These are phyloP conservation scores for Geotrypetes seraphini DNA, from an alignment of 2,797 vertebrate genomes.

Conservation along the genomic window DNA sequence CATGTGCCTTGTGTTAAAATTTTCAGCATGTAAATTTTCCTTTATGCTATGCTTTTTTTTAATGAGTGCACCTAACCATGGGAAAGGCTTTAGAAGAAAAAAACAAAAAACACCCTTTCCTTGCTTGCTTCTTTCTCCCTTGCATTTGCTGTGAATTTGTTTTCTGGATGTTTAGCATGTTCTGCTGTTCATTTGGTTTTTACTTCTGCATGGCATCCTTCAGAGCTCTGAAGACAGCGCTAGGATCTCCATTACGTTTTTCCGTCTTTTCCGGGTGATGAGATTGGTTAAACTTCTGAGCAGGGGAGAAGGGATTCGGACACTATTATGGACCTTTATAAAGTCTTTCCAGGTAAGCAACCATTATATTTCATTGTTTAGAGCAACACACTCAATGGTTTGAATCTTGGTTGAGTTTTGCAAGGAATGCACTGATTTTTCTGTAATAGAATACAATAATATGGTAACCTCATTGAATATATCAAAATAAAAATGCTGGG, in stretches of 20 bases:
- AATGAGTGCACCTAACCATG: constrained; percentile 41
- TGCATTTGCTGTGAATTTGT: constrained; percentile 43
- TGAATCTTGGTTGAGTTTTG: too few species aligned
- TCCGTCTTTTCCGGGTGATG: constrained; percentile 97
- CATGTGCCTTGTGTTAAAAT: constrained; percentile 51
- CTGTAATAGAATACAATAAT: too few species aligned
- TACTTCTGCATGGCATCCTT: constrained; percentile 49
- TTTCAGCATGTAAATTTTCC: constrained; percentile 52
- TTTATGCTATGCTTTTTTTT: constrained; percentile 50
- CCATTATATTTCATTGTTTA: too few species aligned
- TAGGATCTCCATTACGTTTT: constrained; percentile 98
- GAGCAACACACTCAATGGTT: too few species aligned
- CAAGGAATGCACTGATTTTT: too few species aligned
- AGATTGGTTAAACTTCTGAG: constrained; percentile 94
- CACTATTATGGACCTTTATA: constrained; percentile 95
- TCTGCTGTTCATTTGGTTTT: constrained; percentile 39
- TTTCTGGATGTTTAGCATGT: constrained; percentile 47
- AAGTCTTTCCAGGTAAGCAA: constrained; percentile 94
- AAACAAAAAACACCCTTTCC: too few species aligned
- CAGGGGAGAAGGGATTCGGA: constrained; percentile 95
- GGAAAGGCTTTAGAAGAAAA: constrained; percentile 35
- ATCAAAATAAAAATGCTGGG: too few species aligned
- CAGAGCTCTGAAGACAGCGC: constrained; percentile 96
- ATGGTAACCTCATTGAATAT: too few species aligned
- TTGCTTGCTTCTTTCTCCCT: constrained; percentile 47